Evolutionary conservation across 2,888 invertebrate genomes (phyloP), one percentile per base, ranked within the genome.

Genomic region (Nebria salina): DNA sequence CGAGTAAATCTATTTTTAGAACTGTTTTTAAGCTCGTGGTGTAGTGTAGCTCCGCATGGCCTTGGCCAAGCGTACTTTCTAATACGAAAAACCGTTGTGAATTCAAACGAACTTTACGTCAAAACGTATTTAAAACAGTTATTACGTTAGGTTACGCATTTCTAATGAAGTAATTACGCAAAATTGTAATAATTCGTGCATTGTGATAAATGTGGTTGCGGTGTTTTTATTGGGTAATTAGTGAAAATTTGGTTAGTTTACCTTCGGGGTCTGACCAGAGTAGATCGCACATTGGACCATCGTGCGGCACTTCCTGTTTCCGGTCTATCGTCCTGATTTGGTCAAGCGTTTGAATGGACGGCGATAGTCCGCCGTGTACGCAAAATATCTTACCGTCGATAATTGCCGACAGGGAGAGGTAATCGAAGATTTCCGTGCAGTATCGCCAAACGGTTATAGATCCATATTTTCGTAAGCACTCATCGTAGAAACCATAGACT

Each of bases 401-500:
- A 84, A 99, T 98, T 7, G 98, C 98, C 1, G 98, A 98, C 76
- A 99, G 90, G 75, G 98, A 98, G 82, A 99, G 91, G 89, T 98
- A 99, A 90, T 99, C 98, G 88, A 99, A 99, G 85, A 99, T 98
- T 91, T 99, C 99, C 83, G 99, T 99, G 91, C 99, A 99, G 89
- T 98, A 98, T 87, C 99, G 93, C 99, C 99, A 99, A 3, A 99
- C 99, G 83, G 97, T 97, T 82, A 98, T 96, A 81, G 97, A 98
- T 72, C 99, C 99, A 90, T 99, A 99, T 91, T 99, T 99, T 84
- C 99, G 93, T 84, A 99, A 91, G 88, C 99, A 99, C 90, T 99
- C 99, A 88, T 99, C 99, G 88, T 99, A 99, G 90, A 99, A 99
- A 7, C 99, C 99, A 89, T 99, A 99, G 6, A 99, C 98, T 92